Conservation (phyloP, 2,888 invertebrate genomes). For the Drosophila diplacantha region DNA sequence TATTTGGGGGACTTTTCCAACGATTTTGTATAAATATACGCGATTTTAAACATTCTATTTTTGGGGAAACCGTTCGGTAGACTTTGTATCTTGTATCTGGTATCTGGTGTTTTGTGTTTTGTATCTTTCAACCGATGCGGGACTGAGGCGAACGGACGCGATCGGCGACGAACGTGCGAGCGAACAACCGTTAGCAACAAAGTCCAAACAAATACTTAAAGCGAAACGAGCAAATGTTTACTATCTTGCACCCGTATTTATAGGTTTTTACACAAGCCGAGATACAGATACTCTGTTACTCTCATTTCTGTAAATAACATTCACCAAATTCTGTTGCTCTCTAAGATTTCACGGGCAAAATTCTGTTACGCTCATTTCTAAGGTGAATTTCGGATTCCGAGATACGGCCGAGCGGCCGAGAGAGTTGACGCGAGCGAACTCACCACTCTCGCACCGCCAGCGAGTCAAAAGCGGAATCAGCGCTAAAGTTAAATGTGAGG, state of each 20-base stretch:
- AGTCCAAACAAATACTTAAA: slow-evolving; percentile 77
- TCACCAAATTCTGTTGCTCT: too few relatives aligned
- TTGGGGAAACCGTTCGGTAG: slow-evolving; percentile 46
- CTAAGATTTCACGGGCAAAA: too few relatives aligned
- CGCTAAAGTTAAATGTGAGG: slow-evolving; percentile 66
- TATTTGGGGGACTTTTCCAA: slow-evolving; percentile 42
- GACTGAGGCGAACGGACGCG: slow-evolving; percentile 25
- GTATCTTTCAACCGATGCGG: slow-evolving; percentile 44
- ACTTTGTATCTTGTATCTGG: slow-evolving; percentile 21
- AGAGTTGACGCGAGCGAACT: slow-evolving; percentile 12
- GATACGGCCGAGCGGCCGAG: too few relatives aligned
- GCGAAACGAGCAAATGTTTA: slow-evolving; percentile 17
- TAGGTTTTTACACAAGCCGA: too few relatives aligned
- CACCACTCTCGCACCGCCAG: slow-evolving; percentile 21
- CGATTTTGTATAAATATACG: slow-evolving; percentile 44
- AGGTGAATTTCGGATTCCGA: too few relatives aligned
- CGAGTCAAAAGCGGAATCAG: slow-evolving; percentile 55
- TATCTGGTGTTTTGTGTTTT: slow-evolving; percentile 23
- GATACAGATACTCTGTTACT: too few relatives aligned
- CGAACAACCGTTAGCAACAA: slow-evolving; percentile 74
- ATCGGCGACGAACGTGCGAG: slow-evolving; percentile 34
- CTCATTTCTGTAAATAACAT: too few relatives aligned
- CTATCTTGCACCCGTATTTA: too few relatives aligned
- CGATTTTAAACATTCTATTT: slow-evolving; percentile 30
- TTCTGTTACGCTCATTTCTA: too few relatives aligned